phyloP scores from a whole-genome alignment of 2,888 invertebrate genomes.

The Brachylomia viminalis region DNA sequence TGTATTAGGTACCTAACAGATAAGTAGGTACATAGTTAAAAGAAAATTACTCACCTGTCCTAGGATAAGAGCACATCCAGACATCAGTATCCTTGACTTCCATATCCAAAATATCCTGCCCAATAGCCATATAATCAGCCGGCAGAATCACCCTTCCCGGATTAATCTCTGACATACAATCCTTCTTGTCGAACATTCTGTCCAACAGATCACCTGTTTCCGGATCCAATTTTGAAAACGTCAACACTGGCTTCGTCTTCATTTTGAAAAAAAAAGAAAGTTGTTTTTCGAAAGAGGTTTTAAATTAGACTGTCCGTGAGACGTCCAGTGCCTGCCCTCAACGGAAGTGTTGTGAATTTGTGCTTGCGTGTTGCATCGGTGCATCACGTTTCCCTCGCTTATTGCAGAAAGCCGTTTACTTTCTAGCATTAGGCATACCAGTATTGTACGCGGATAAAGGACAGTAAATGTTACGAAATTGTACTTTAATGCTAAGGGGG shows the following conservation, averaged over 20 bases:
- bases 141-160: constrained; percentile 94
- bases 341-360: constrained; percentile 78
- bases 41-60: constrained; percentile 93
- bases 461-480: constrained; percentile 32
- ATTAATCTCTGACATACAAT: constrained; percentile 93
- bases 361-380: constrained; percentile 76
- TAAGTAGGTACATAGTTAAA: background rate
- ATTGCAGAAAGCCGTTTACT: constrained; percentile 74
- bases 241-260: constrained; percentile 83
- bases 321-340: constrained; percentile 64
- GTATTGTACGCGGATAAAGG: constrained; percentile 37
- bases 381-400: constrained; percentile 76
- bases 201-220: constrained; percentile 91
- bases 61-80: constrained; percentile 96
- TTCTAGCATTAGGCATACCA: constrained; percentile 71
- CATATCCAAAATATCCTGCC: constrained; percentile 93
- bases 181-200: constrained; percentile 92
- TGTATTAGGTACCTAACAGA: too few relatives aligned
- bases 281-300: constrained; percentile 39
- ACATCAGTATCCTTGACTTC: constrained; percentile 94
- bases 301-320: constrained; percentile 4
- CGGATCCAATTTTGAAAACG: constrained; percentile 91
- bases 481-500: constrained; percentile 2
- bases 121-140: constrained; percentile 92
- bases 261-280: constrained; percentile 70